Base-by-base conservation (phyloP, 2,888 invertebrate species). In the Lasioglossum villosulum region DNA sequence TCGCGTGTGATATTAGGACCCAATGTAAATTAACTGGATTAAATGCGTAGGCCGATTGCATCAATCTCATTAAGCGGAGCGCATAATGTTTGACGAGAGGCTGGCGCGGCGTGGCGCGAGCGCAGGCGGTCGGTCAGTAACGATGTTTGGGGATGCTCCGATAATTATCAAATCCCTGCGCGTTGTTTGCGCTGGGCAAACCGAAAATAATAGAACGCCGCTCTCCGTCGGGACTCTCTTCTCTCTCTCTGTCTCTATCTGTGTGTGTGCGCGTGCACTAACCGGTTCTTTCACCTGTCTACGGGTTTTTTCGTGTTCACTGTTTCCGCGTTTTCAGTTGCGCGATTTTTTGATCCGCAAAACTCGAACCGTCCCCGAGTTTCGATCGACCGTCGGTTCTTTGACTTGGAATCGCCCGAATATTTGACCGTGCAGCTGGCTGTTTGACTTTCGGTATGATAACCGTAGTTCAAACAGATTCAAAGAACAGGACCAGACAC, bases 21-120 rank as follows among this genome's bases (percentile, higher is more conserved):
- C 84, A 87, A 89, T 89, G 92, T 92, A 90, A 92, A 93, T 92
- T 92, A 90, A 90, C 86, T 87, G 91, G 91, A 93, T 93, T 92
- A 93, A 90, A 91, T 91, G 90, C 92, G 89, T 90, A 86, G 90
- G 87, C 84, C 91, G 92, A 93, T 94, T 93, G 92, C 92, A 93
- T 94, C 93, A 93, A 93, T 93, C 93, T 93, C 93, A 93, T 93
- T 93, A 94, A 92, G 91, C 90, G 89, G 73, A 83, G 90, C 88
- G 90, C 90, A 91, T 91, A 92, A 92, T 93, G 91, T 93, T 93
- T 93, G 91, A 89, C 89, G 89, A 91, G 90, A 87, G 83, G 77
- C 84, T 71, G 81, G 37, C 37, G 37, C 37, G 37, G 80, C 72
- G 77, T 42, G 83, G 82, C 87, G 83, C 85, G 83, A 82, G 78